Conservation (phyloP, 2,113 vertebrate genomes). For the Petrocephalus zakoni region DNA sequence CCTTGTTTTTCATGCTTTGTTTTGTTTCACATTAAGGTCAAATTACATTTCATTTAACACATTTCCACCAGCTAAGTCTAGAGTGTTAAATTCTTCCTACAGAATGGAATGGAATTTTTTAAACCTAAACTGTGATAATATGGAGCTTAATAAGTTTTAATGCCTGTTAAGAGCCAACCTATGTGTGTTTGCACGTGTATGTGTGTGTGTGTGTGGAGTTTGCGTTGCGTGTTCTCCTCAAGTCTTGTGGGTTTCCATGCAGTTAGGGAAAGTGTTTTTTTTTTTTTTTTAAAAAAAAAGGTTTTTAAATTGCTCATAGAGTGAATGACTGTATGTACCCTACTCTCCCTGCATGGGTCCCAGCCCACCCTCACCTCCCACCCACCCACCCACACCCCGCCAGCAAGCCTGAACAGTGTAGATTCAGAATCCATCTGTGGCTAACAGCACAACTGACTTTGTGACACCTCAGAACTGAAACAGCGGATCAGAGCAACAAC, state of each 20-base stretch:
- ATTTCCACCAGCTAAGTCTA: not conserved
- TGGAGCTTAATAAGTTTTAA: not conserved
- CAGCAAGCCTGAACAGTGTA: not conserved
- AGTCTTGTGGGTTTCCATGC: not conserved
- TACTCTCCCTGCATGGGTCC: not conserved
- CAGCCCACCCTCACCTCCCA: not conserved
- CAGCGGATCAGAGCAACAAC: not conserved
- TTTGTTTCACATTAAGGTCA: not conserved
- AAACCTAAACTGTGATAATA: not conserved
- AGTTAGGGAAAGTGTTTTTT: not conserved
- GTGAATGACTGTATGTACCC: not conserved
- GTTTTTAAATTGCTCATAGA: not conserved
- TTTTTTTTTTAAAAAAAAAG: no score
- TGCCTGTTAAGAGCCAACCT: not conserved
- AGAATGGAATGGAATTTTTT: not conserved
- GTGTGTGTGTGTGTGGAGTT: not conserved
- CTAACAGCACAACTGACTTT: not conserved
- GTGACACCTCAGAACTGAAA: not conserved
- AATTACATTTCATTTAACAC: not conserved
- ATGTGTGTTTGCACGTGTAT: not conserved
- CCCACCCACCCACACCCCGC: not conserved
- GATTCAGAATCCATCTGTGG: not conserved
- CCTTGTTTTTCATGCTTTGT: not conserved
- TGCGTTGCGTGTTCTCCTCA: not conserved
- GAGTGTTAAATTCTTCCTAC: not conserved